phyloP scores from a whole-genome alignment of 2,113 vertebrate species.

The Ahaetulla prasina region DNA sequence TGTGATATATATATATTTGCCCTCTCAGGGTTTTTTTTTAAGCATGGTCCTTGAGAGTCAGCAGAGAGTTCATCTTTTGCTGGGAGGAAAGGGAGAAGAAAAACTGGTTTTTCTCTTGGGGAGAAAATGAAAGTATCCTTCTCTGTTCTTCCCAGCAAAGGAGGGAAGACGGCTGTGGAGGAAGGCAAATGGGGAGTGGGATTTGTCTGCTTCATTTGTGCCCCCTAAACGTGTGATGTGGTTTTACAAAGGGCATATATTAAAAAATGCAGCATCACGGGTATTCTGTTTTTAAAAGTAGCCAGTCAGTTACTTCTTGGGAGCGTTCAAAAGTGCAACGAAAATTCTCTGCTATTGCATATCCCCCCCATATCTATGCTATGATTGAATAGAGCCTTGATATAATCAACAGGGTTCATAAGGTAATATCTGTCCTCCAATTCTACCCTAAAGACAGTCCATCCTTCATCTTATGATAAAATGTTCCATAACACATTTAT shows the following conservation, averaged over 20 bases:
- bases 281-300: neutral
- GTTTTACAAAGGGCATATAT: neutral
- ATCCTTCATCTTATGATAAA: too few relatives aligned
- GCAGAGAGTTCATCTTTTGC: neutral
- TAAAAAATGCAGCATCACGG: neutral
- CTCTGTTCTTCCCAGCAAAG: neutral
- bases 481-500: neutral
- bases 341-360: neutral
- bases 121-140: neutral
- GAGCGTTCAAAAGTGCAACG: neutral
- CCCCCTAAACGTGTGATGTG: neutral
- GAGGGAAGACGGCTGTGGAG: neutral
- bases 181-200: neutral
- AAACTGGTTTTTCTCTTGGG: neutral
- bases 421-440: neutral
- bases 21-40: neutral
- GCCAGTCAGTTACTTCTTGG: neutral
- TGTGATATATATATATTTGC: neutral
- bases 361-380: neutral
- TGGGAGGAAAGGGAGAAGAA: neutral
- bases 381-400: neutral
- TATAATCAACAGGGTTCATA: neutral
- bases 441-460: too few relatives aligned
- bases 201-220: neutral
- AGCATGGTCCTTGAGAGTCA: neutral